Conservation (phyloP, 2,113 vertebrate genomes). For the Proterorhinus semilunaris region DNA sequence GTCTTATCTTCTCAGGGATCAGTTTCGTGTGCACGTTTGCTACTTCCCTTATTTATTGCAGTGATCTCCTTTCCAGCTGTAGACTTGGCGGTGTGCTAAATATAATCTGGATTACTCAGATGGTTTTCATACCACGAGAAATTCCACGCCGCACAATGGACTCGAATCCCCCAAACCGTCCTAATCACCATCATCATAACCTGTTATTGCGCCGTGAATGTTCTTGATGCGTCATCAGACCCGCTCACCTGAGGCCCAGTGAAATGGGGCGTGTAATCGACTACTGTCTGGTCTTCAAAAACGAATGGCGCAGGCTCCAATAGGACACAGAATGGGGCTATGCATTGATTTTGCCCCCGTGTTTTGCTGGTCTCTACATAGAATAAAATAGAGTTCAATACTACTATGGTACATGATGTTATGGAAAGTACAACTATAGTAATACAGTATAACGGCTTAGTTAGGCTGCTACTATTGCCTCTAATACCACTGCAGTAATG, state of each 20-base stretch:
- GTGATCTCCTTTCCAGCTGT: constrained; percentile 29
- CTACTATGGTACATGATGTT: no score
- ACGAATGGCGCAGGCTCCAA: constrained; percentile 24
- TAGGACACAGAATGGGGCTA: constrained; percentile 13
- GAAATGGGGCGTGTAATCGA: constrained; percentile 63
- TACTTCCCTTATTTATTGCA: constrained; percentile 18
- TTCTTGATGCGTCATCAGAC: constrained; percentile 9
- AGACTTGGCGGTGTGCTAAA: constrained; percentile 33
- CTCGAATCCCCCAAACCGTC: constrained; percentile 4
- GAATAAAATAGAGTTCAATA: neutral
- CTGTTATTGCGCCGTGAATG: neutral
- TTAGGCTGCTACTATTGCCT: no score
- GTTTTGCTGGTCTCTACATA: constrained; percentile 2
- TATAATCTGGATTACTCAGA: constrained; percentile 44
- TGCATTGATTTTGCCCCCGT: constrained; percentile 43
- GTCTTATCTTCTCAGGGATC: constrained; percentile 7
- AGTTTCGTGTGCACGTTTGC: constrained; percentile 11
- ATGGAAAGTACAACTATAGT: no score
- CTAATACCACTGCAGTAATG: no score
- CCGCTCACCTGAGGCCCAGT: constrained; percentile 43
- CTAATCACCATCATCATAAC: neutral
- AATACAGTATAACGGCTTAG: no score
- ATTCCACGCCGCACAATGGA: constrained; percentile 19
- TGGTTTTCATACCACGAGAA: constrained; percentile 45
- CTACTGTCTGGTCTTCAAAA: constrained; percentile 36